phyloP scores from a whole-genome alignment of 2,797 vertebrate species.

The Monodelphis domestica region DNA sequence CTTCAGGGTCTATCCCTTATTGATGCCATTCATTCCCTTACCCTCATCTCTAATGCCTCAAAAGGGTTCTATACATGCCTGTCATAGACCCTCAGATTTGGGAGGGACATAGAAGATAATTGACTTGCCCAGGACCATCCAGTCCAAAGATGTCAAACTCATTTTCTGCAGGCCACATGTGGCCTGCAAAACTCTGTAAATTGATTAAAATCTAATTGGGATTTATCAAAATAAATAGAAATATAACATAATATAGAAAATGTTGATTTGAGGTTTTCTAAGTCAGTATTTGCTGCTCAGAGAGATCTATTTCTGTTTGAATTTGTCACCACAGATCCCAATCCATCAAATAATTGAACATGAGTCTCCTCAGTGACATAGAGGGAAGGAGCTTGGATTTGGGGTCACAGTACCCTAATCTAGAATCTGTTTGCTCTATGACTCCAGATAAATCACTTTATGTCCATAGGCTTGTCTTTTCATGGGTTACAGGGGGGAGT shows the following conservation, averaged over 20 bases:
- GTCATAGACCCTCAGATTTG: not conserved
- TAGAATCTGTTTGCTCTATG: not conserved
- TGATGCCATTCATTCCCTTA: not conserved
- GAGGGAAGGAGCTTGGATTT: not conserved
- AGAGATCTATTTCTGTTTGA: not conserved
- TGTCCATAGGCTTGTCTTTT: not conserved
- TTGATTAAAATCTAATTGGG: not conserved
- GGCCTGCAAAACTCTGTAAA: not conserved
- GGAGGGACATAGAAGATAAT: not conserved
- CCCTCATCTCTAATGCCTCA: not conserved
- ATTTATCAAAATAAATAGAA: not conserved
- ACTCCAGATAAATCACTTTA: not conserved
- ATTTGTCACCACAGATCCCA: not conserved
- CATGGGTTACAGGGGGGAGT: not conserved
- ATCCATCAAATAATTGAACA: not conserved
- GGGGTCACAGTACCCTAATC: not conserved
- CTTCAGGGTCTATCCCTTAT: not conserved
- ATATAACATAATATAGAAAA: not conserved
- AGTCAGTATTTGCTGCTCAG: too few species aligned
- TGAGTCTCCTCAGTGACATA: not conserved
- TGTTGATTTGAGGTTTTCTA: not conserved
- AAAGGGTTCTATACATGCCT: not conserved
- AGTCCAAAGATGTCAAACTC: not conserved
- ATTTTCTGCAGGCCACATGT: not conserved
- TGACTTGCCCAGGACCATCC: too few species aligned